phyloP scores from a whole-genome alignment of 1,140 invertebrate species.

The Sweltsa coloradensis region DNA sequence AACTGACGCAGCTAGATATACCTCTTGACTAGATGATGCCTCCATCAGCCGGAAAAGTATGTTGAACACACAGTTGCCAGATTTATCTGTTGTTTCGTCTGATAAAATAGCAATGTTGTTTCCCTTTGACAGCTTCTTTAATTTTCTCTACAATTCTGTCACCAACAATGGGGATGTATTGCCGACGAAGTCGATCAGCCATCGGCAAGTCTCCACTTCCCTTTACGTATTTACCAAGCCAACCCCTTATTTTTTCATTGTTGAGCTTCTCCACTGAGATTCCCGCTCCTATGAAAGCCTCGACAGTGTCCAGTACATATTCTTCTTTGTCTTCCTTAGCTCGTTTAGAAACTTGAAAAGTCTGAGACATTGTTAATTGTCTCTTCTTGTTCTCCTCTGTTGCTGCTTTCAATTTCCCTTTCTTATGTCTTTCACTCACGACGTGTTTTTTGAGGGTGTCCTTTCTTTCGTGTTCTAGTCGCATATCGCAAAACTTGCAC shows the following conservation, averaged over 20 bases:
- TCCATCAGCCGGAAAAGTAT: background rate
- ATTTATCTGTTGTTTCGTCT: constrained; percentile 1
- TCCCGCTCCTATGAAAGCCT: background rate
- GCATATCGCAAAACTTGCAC: too few species aligned
- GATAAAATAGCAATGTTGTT: background rate
- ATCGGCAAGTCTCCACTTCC: background rate
- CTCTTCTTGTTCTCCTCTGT: too few species aligned
- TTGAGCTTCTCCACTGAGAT: background rate
- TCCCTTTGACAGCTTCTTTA: background rate
- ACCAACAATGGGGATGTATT: constrained; percentile 1
- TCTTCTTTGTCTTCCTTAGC: background rate
- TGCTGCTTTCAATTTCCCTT: too few species aligned
- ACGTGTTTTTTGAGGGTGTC: background rate
- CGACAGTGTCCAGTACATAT: background rate
- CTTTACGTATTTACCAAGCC: background rate
- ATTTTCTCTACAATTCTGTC: background rate
- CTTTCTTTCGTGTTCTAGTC: too few species aligned
- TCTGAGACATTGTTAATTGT: background rate
- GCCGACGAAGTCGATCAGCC: background rate
- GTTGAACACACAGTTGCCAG: constrained; percentile 1
- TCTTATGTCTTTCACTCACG: background rate
- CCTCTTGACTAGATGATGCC: background rate
- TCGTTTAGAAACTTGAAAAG: background rate
- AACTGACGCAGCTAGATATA: background rate
- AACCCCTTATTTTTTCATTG: background rate